Conservation (phyloP, 1,140 invertebrate genomes). For the Globodera rostochiensis region DNA sequence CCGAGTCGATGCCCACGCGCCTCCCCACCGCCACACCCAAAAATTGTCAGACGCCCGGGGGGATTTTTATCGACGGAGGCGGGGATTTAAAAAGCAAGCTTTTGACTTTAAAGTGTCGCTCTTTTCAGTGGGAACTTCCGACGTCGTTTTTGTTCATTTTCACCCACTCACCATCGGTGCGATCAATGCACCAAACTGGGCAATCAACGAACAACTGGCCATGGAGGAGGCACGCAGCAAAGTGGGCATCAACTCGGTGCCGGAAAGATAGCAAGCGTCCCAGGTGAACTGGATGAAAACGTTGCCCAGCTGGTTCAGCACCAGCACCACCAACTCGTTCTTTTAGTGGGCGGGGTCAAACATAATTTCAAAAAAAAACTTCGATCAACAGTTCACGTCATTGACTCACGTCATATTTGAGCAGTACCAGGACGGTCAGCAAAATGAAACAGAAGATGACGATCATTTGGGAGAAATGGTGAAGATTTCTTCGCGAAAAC, state of each 20-base stretch:
- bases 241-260: slow-evolving; percentile 77
- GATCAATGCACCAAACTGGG: slow-evolving; percentile 58
- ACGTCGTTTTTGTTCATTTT: background rate
- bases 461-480: slow-evolving; percentile 56
- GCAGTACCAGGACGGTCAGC: slow-evolving; percentile 52
- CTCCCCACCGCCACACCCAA: background rate
- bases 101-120: too few species aligned
- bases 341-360: background rate
- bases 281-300: slow-evolving; percentile 37
- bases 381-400: background rate
- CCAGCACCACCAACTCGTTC: slow-evolving; percentile 3
- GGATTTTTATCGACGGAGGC: background rate
- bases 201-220: slow-evolving; percentile 55
- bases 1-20: background rate
- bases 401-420: slow-evolving; percentile 27
- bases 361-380: background rate
- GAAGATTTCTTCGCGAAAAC: slow-evolving; percentile 57
- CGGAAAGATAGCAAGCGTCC: slow-evolving; percentile 78
- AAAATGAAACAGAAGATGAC: slow-evolving; percentile 61
- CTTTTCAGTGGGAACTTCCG: too few species aligned
- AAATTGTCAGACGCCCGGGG: background rate
- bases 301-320: slow-evolving; percentile 22
- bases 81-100: too few species aligned
- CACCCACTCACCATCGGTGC: slow-evolving; percentile 49
- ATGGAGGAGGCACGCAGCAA: slow-evolving; percentile 31